Percentiles rank a stretch among this genome's conserved stretches.
phyloP scores from a whole-genome alignment of 2,113 vertebrate genomes.

The Speoplatyrhinus poulsoni region DNA sequence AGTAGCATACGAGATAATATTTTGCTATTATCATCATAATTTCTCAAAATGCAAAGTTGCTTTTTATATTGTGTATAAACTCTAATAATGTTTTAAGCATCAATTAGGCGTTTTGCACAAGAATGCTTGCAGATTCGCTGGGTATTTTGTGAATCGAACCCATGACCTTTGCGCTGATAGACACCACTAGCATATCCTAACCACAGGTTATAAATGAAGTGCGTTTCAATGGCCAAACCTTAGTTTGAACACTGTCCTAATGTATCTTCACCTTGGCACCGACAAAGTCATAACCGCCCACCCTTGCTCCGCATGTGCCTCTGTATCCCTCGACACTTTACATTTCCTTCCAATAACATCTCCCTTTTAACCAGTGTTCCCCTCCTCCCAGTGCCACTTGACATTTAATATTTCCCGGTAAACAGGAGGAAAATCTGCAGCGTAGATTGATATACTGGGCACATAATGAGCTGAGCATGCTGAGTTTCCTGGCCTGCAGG shows the following conservation, averaged over 20 bases:
- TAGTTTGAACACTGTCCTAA: neutral
- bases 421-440: slow-evolving; percentile 10
- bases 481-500: slow-evolving; percentile 56
- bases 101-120: too few relatives aligned
- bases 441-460: slow-evolving; percentile 55
- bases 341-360: slow-evolving; percentile 23
- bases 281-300: neutral
- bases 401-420: slow-evolving; percentile 30
- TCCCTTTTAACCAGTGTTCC: neutral
- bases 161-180: too few relatives aligned
- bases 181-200: too few relatives aligned
- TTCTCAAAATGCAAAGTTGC: too few relatives aligned
- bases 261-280: neutral
- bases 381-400: slow-evolving; percentile 17
- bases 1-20: too few relatives aligned
- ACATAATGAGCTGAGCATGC: slow-evolving; percentile 54
- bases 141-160: too few relatives aligned
- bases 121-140: too few relatives aligned
- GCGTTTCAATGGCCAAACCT: neutral
- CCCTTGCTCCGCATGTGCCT: neutral
- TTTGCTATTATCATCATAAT: too few relatives aligned
- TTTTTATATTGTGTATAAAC: too few relatives aligned
- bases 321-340: neutral
- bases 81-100: too few relatives aligned
- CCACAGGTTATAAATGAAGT: too few relatives aligned